Percentiles rank a stretch among this genome's conserved stretches.
Conservation (phyloP, 1,140 invertebrate genomes). For the Lordiphosa mommai region DNA sequence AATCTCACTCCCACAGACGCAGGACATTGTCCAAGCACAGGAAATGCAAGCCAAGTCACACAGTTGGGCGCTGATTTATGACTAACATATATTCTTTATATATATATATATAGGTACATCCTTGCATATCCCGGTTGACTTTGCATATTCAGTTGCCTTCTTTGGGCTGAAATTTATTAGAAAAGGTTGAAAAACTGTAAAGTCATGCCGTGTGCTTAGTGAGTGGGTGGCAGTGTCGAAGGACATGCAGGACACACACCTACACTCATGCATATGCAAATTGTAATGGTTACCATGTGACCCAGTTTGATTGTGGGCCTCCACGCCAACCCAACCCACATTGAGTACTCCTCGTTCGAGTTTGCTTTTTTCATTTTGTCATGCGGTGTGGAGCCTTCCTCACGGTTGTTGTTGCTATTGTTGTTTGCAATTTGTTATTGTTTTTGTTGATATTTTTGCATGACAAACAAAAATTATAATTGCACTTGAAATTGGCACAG, state of each 20-base stretch:
- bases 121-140: constrained; percentile 47
- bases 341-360: constrained; percentile 39
- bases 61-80: constrained; percentile 53
- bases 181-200: constrained; percentile 63
- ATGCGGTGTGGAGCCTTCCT: constrained; percentile 13
- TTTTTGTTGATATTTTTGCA: constrained; percentile 60
- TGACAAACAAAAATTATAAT: constrained; percentile 76
- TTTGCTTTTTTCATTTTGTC: constrained; percentile 48
- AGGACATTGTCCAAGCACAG: constrained; percentile 11
- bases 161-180: constrained; percentile 60
- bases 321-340: constrained; percentile 11
- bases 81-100: constrained; percentile 12
- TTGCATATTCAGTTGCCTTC: constrained; percentile 52
- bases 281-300: constrained; percentile 60
- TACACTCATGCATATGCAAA: constrained; percentile 68
- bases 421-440: constrained; percentile 57
- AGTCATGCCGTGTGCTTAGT: constrained; percentile 37
- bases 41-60: constrained; percentile 15
- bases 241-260: constrained; percentile 36
- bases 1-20: constrained; percentile 15
- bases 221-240: constrained; percentile 1
- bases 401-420: constrained; percentile 11
- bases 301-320: constrained; percentile 69
- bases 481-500: constrained; percentile 69
- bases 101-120: constrained; percentile 19